Conservation (phyloP, 2,113 vertebrate species). For the Boleophthalmus pectinirostris region DNA sequence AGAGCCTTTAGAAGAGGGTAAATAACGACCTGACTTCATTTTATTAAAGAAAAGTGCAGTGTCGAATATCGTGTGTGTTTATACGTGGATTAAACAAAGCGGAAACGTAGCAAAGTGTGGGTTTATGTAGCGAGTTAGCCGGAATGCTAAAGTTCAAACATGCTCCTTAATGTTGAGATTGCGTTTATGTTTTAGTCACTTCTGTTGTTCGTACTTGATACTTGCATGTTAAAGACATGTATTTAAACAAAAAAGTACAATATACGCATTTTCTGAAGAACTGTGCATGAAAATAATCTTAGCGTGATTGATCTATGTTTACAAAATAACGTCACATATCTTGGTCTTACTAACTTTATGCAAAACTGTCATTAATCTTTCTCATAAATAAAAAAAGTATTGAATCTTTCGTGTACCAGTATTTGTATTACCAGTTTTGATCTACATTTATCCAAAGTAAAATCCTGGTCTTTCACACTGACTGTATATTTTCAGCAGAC, state of each 20-base stretch:
- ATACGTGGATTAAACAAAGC: not conserved
- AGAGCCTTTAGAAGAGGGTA: constrained; percentile 87
- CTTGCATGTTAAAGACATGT: not conserved
- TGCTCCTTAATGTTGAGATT: not conserved
- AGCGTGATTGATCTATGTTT: not conserved
- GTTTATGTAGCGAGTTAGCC: not conserved
- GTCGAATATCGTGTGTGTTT: not conserved
- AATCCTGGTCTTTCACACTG: too few relatives aligned
- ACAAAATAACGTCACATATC: not conserved
- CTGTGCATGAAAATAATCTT: not conserved
- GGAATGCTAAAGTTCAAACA: not conserved
- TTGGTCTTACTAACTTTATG: not conserved
- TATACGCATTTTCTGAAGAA: not conserved
- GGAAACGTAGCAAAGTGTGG: not conserved
- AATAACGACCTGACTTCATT: rapidly evolving
- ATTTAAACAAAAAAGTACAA: not conserved
- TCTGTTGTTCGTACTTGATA: not conserved
- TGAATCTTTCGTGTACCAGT: too few relatives aligned
- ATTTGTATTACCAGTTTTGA: too few relatives aligned
- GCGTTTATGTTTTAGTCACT: not conserved
- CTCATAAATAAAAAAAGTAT: too few relatives aligned
- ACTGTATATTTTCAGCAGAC: too few relatives aligned
- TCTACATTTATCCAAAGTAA: too few relatives aligned
- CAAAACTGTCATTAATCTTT: not conserved
- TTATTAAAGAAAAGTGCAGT: not conserved